Evolutionary conservation across 2,113 vertebrate species (phyloP).

Genomic region (Conger conger): DNA sequence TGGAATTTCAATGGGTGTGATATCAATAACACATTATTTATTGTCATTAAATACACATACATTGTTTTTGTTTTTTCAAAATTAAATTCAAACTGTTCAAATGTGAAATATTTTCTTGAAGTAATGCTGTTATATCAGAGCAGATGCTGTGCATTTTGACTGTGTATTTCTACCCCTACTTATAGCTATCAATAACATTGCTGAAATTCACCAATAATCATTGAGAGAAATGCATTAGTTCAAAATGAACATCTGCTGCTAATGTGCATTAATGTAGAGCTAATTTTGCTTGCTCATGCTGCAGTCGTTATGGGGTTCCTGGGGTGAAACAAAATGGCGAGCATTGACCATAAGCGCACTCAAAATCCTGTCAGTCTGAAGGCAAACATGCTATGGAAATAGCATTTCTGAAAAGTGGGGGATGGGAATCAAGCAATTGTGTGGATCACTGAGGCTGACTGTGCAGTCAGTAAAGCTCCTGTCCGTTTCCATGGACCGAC

Average conservation of each 20-base stretch:
- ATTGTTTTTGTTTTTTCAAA: background rate
- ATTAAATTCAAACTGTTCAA: background rate
- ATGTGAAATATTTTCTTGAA: background rate
- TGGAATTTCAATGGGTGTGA: background rate
- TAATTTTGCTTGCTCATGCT: background rate
- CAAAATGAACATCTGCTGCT: background rate
- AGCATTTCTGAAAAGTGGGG: no score
- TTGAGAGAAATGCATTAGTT: background rate
- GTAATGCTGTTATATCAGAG: background rate
- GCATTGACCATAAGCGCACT: no score
- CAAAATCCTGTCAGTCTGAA: no score
- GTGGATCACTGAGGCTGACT: no score
- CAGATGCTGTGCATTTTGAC: background rate
- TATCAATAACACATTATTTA: background rate
- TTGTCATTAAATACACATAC: background rate
- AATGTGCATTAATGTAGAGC: background rate
- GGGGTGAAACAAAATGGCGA: no score
- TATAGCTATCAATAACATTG: background rate
- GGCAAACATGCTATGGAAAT: no score
- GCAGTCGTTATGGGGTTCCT: background rate
- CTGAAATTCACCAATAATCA: no score
- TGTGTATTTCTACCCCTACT: background rate
- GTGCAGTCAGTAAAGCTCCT: no score
- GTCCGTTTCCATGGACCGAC: no score
- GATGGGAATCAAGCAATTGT: no score